phyloP scores from a whole-genome alignment of 1,140 invertebrate species.

The Drosophila santomea region DNA sequence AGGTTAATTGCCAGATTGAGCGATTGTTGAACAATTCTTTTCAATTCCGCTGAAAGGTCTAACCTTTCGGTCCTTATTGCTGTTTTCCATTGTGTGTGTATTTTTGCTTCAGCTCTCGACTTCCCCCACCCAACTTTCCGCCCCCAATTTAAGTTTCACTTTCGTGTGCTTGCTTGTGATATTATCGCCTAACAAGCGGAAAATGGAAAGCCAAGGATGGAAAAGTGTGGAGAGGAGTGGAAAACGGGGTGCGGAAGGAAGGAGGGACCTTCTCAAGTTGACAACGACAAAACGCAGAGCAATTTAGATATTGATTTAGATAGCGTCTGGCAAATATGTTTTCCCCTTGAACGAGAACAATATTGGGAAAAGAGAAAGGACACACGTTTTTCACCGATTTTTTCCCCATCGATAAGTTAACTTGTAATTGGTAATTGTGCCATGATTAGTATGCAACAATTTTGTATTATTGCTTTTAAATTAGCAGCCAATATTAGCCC shows the following conservation, averaged over 20 bases:
- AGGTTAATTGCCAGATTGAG: conserved; percentile 29
- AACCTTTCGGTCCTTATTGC: conserved; percentile 11
- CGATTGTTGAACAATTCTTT: conserved; percentile 21
- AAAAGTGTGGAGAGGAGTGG: conserved; percentile 11
- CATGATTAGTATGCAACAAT: conserved; percentile 16
- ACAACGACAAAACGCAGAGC: conserved; percentile 49
- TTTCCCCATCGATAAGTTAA: conserved; percentile 8
- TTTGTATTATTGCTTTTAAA: too few relatives aligned
- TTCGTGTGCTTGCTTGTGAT: conserved; percentile 42
- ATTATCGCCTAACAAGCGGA: conserved; percentile 66
- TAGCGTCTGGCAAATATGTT: conserved; percentile 52
- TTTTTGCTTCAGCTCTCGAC: conserved; percentile 1
- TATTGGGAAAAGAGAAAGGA: conserved; percentile 2
- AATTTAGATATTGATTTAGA: conserved; percentile 72
- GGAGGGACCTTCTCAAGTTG: conserved; percentile 21
- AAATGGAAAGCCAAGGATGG: conserved; percentile 46
- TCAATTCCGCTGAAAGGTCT: conserved; percentile 25
- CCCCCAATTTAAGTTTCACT: conserved; percentile 22
- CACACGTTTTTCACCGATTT: background rate
- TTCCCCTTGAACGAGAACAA: conserved; percentile 1
- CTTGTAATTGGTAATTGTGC: conserved; percentile 40
- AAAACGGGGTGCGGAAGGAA: too few relatives aligned
- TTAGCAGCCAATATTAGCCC: conserved; percentile 4
- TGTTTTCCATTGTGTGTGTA: conserved; percentile 13
- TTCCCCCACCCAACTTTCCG: background rate